Conservation (phyloP, 2,113 vertebrate genomes). For the Phalacrocorax brasilianus region DNA sequence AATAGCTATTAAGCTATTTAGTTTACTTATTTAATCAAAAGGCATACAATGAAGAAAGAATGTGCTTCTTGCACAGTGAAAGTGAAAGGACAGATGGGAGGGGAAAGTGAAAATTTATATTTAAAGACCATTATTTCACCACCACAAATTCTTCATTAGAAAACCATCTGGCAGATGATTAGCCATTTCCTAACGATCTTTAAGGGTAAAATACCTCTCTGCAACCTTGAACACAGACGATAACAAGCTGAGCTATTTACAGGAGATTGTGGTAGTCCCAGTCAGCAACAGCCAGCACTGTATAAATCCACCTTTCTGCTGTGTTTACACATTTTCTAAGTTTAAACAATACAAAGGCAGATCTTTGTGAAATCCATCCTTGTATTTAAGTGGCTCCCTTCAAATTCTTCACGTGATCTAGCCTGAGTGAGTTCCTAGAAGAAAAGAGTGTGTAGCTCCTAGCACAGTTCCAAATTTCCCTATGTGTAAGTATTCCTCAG, state of each 20-base stretch:
- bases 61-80: background rate
- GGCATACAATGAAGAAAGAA: background rate
- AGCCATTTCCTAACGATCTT: background rate
- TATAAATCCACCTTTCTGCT: background rate
- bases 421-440: background rate
- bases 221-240: background rate
- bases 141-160: background rate
- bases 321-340: background rate
- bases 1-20: background rate
- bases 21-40: background rate
- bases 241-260: background rate
- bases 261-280: background rate
- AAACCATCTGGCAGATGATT: background rate
- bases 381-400: background rate
- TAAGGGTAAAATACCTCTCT: background rate
- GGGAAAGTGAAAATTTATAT: background rate
- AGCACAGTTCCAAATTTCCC: background rate
- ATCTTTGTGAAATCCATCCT: background rate
- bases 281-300: background rate
- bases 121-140: background rate
- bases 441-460: background rate
- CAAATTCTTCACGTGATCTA: background rate
- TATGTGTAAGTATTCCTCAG: background rate
- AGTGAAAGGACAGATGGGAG: background rate
- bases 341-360: background rate